phyloP scores from a whole-genome alignment of 2,888 invertebrate genomes.

The Hypomecis atomaria region DNA sequence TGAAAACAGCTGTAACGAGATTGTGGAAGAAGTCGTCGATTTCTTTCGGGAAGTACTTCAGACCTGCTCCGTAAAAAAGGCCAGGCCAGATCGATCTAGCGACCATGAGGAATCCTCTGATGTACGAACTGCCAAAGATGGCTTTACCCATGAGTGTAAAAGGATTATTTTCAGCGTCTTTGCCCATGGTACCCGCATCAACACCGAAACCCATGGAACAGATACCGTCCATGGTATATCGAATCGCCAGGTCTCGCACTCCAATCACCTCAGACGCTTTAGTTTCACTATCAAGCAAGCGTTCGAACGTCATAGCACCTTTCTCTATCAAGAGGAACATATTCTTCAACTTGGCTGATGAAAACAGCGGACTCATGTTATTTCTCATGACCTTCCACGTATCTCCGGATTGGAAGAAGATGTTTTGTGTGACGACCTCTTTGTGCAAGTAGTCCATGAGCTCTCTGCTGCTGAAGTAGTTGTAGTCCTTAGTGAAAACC shows the following conservation, averaged over 20 bases:
- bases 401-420: slow-evolving; percentile 46
- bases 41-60: slow-evolving; percentile 5
- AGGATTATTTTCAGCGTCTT: slow-evolving; percentile 41
- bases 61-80: slow-evolving; percentile 12
- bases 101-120: not conserved
- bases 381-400: slow-evolving; percentile 47
- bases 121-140: slow-evolving; percentile 38
- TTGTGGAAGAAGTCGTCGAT: slow-evolving; percentile 13
- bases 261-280: slow-evolving; percentile 26
- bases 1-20: slow-evolving; percentile 4
- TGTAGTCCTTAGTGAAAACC: slow-evolving; percentile 47
- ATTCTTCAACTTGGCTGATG: slow-evolving; percentile 46
- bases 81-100: slow-evolving; percentile 12
- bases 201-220: slow-evolving; percentile 51
- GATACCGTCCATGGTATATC: slow-evolving; percentile 50
- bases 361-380: slow-evolving; percentile 45
- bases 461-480: slow-evolving; percentile 46
- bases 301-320: slow-evolving; percentile 38
- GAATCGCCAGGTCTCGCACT: slow-evolving; percentile 38
- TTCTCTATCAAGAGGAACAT: slow-evolving; percentile 49
- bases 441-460: slow-evolving; percentile 36
- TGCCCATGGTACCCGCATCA: slow-evolving; percentile 48
- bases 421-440: slow-evolving; percentile 40
- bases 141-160: slow-evolving; percentile 47
- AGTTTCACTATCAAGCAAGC: slow-evolving; percentile 36